phyloP scores from a whole-genome alignment of 2,113 vertebrate genomes.

The Prolemur simus region DNA sequence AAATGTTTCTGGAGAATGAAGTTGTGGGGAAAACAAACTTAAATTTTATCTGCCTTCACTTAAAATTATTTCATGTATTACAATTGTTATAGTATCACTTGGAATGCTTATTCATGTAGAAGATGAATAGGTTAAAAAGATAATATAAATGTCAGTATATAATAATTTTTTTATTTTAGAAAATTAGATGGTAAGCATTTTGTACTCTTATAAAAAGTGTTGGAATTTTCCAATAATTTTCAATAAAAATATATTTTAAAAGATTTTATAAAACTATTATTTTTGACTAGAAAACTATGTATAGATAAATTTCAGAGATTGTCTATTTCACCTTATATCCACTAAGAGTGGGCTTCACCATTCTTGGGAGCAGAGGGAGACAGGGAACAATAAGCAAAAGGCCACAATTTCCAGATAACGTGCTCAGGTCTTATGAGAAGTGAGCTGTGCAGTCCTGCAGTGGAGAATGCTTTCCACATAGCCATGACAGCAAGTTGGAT shows the following conservation, averaged over 20 bases:
- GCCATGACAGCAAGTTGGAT: neutral
- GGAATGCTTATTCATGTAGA: neutral
- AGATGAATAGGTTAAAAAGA: neutral
- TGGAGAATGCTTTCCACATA: neutral
- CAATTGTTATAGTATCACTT: neutral
- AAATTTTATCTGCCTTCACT: conserved; percentile 28
- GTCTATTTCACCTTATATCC: neutral
- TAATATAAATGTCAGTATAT: neutral
- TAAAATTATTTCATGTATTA: neutral
- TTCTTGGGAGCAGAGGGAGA: neutral
- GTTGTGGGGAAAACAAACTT: conserved; percentile 3
- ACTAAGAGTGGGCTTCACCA: neutral
- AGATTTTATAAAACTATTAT: neutral
- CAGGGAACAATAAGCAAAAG: neutral
- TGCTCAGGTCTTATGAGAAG: neutral
- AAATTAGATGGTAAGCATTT: neutral
- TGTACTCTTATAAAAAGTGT: neutral
- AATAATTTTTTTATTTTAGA: conserved; percentile 19
- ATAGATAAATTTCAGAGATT: neutral
- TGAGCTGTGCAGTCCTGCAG: neutral
- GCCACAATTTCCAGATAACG: neutral
- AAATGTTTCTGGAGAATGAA: neutral
- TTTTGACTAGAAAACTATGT: neutral
- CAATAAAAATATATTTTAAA: neutral
- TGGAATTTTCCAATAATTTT: neutral